Evolutionary conservation across 2,797 vertebrate species (phyloP).

Genomic region (Tapera naevia): DNA sequence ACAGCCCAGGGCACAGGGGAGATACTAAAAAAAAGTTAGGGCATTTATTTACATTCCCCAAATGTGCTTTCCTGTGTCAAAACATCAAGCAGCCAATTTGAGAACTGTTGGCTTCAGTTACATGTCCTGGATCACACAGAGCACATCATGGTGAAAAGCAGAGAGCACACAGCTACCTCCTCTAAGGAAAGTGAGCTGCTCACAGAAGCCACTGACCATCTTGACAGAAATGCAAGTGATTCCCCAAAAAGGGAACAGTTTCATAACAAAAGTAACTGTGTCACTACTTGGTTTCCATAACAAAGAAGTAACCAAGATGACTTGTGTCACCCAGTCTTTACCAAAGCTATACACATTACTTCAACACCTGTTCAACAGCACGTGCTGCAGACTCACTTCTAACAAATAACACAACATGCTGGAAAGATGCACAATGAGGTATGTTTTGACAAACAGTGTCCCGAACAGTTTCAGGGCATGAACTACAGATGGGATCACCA

Average conservation of each 20-base stretch:
- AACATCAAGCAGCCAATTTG: neutral
- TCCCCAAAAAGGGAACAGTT: accelerated
- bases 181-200: neutral
- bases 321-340: neutral
- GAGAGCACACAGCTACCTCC: neutral
- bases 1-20: neutral
- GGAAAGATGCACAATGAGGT: neutral
- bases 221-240: neutral
- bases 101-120: neutral
- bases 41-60: neutral
- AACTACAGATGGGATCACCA: neutral
- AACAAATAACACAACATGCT: accelerated
- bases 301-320: neutral
- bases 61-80: neutral
- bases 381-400: neutral
- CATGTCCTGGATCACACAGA: accelerated
- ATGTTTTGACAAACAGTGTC: neutral
- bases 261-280: neutral
- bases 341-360: neutral
- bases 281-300: neutral
- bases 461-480: neutral
- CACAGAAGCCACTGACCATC: neutral
- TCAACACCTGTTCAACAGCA: neutral
- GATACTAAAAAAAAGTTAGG: neutral
- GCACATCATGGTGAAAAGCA: neutral